phyloP scores from a whole-genome alignment of 2,888 invertebrate species.

The Dryococelus australis region DNA sequence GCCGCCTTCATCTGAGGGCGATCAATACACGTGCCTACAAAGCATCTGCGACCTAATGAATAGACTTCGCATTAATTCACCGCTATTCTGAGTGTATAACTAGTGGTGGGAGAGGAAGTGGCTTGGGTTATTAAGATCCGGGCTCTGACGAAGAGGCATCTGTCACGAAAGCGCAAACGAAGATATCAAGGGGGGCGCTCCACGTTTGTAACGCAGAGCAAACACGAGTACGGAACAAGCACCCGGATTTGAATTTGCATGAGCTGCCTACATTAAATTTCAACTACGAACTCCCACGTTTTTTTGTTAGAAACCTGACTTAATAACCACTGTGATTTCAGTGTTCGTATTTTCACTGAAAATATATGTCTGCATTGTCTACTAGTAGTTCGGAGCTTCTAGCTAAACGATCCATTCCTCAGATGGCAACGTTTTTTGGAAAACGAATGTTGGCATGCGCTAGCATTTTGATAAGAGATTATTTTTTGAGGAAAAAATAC shows the following conservation, averaged over 20 bases:
- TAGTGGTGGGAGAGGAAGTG: not conserved
- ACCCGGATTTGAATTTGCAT: not conserved
- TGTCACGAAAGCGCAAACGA: not conserved
- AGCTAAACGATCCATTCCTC: not conserved
- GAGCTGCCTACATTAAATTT: not conserved
- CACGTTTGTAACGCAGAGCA: not conserved
- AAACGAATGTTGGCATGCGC: too few relatives aligned
- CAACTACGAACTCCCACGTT: not conserved
- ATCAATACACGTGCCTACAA: not conserved
- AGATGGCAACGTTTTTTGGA: not conserved
- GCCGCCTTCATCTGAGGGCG: not conserved
- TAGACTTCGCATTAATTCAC: not conserved
- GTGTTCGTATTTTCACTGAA: not conserved
- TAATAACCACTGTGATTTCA: not conserved
- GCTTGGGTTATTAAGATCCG: not conserved
- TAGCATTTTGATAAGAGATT: too few relatives aligned
- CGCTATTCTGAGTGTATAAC: not conserved
- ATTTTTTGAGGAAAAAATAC: too few relatives aligned
- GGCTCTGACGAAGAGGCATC: not conserved
- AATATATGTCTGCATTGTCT: not conserved
- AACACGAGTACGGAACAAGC: not conserved
- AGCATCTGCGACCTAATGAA: not conserved
- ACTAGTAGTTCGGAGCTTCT: not conserved
- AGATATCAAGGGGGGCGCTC: not conserved
- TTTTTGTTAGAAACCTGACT: not conserved